These are phyloP conservation scores for Sciurus vulgaris DNA, from an alignment of 2,797 vertebrate genomes.

Conservation along the genomic window DNA sequence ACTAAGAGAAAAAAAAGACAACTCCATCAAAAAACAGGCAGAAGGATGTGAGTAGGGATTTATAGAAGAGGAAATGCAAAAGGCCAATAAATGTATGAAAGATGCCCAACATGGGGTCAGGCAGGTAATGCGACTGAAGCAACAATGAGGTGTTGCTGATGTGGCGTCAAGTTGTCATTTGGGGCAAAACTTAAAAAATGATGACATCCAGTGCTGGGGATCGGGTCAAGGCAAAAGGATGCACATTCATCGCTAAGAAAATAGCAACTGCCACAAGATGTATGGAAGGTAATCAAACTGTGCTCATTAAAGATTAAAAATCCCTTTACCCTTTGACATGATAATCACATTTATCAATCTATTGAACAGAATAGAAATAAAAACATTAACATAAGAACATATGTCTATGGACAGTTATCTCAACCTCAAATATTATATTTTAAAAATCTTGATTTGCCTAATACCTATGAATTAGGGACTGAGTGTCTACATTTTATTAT, in stretches of 20 bases:
- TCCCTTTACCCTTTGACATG: conserved; percentile 29
- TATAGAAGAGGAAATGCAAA: conserved; percentile 1
- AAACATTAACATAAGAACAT: conserved; percentile 20
- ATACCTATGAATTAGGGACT: conserved; percentile 51
- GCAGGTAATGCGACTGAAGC: neutral
- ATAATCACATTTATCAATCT: conserved; percentile 11
- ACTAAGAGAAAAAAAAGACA: neutral
- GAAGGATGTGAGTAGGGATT: neutral
- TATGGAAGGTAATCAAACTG: neutral
- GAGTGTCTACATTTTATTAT: neutral
- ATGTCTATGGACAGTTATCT: neutral
- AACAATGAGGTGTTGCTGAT: neutral
- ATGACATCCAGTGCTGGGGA: neutral
- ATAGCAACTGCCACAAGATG: neutral
- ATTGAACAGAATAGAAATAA: conserved; percentile 41
- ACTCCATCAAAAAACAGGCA: neutral
- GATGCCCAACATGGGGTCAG: neutral
- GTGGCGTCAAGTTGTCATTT: neutral
- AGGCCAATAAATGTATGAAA: neutral
- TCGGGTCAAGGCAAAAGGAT: neutral
- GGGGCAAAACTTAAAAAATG: neutral
- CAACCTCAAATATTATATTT: neutral
- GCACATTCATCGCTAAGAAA: neutral
- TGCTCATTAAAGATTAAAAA: conserved; percentile 25
- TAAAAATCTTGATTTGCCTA: neutral